A percentile compares a stretch with the other conserved stretches of the same genome.
phyloP scores from a whole-genome alignment of 2,888 invertebrate species.

The Nectonema munidae region DNA sequence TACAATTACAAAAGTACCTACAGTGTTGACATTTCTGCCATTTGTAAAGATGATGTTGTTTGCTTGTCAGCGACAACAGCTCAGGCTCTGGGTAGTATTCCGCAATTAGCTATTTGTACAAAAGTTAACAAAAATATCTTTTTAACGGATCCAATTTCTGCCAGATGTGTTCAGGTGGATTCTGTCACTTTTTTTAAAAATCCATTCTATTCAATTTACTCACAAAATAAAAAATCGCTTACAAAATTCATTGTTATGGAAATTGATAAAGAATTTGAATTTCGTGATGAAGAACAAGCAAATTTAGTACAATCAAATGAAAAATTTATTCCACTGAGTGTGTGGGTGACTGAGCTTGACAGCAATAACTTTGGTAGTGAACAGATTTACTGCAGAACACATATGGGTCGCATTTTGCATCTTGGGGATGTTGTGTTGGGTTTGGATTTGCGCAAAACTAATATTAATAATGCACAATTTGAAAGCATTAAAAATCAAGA shows the following conservation, averaged over 20 bases:
- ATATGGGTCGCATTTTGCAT: slow-evolving; percentile 62
- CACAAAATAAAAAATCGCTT: not conserved
- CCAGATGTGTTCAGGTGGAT: slow-evolving; percentile 18
- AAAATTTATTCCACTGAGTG: slow-evolving; percentile 39
- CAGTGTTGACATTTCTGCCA: slow-evolving; percentile 67
- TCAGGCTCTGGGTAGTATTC: slow-evolving; percentile 51
- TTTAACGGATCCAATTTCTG: slow-evolving; percentile 46
- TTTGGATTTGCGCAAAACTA: no score
- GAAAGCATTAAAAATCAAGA: no score
- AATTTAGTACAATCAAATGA: not conserved
- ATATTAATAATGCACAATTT: no score
- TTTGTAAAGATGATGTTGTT: slow-evolving; percentile 49
- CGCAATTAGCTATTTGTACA: slow-evolving; percentile 49
- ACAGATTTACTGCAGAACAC: slow-evolving; percentile 52
- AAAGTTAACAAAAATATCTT: slow-evolving; percentile 60
- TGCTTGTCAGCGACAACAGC: slow-evolving; percentile 55
- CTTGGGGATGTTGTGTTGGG: slow-evolving; percentile 70
- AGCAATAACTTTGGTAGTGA: slow-evolving; percentile 21
- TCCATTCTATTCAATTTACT: not conserved
- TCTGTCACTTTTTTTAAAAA: slow-evolving; percentile 13
- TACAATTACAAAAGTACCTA: slow-evolving; percentile 73
- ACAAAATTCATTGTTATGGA: not conserved
- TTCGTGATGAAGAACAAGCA: not conserved
- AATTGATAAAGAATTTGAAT: not conserved
- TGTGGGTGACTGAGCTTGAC: slow-evolving; percentile 44